Base-by-base conservation (phyloP, 2,113 vertebrate genomes). In the Athene cunicularia region DNA sequence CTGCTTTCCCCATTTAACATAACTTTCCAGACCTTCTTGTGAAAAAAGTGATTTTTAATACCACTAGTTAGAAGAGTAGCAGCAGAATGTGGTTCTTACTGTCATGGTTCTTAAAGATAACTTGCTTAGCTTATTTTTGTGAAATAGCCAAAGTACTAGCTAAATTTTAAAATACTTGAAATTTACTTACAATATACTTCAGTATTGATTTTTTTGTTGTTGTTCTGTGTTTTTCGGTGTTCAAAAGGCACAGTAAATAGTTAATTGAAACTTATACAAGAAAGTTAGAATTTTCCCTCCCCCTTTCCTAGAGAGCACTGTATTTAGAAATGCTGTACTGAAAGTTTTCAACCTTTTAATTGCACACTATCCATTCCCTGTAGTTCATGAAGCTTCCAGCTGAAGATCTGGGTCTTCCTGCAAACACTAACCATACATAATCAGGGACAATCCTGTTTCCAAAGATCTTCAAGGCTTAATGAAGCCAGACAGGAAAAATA, bases 401-500 rank as follows among this genome's bases (percentile, higher is more conserved):
- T 71, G 64, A 81, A 81, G 52, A 62, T 41, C 27, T 53, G 60
- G 37, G 35, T 86, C 67, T 83, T 86, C 30, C 45, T 88, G 72
- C 72, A 86, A 55, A 27, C 9, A 14, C 9, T 87, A 70, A 55
- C 59, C 43, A 20, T 8, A 20, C 24, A 64, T 52, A 79, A 81
- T 66, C 68, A 87, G 68, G 33, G 32, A 70, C 55, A 93, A 59
- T 77, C 39, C 52, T 75, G 22, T 75, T 96, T 89, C 84, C 62
- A 85, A 83, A 93, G 91, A 86, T 24, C 52, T 92, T 86, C 45
- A 84, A 67, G 52, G 27, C 73, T 93, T 93, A 74, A 94, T 63
- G 91, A 90, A 80, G 73, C 66, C 75, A 86, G 88, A 88, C 45
- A 90, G 68, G 43, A 93, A 97, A 96, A 94, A 89, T 62, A 96